Base-by-base conservation (phyloP, 1,140 invertebrate genomes). In the Babylonia areolata region DNA sequence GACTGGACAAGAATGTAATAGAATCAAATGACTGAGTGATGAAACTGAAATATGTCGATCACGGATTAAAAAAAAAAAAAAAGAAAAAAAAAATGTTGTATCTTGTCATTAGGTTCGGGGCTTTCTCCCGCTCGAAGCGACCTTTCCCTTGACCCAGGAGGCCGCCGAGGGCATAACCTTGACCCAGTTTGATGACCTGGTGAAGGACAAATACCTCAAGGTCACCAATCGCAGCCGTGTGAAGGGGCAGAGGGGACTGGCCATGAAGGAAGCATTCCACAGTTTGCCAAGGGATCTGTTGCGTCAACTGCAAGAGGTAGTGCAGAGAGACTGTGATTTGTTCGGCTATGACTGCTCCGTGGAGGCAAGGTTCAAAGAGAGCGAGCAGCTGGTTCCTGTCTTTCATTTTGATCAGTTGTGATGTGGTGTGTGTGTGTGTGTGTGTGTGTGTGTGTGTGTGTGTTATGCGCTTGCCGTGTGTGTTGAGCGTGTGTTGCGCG, bases 331-430 rank as follows among this genome's bases (percentile, higher is more conserved):
- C 73, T 75, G 73, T 23, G 31, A 75, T 75, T 39, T 75, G 33
- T 75, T 75, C 73, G 73, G 37, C 33, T 75, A 75, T 39, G 31
- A 33, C 9, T 75, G 73, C 35, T n/a, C 33, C 73, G 73, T 75
- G 3, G 73, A 75, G 9, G 23, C 28, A 23, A 35, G 33, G 31
- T 75, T 35, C 33, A 35, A 75, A 0, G n/a, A 37, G 15, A 37
- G 33, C 9, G 28, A 3, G 23, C 9, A 37, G 73, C 11, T 33
- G 73, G 33, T 0, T 15, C 33, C 33, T 33, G 33, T 75, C 28
- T 75, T 37, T 11, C 73, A 75, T 33, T 75, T 35, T 23, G 73
- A 75, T 39, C 33, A 37, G 17, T 33, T 75, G 3, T 75, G 15
- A 35, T 0, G 15, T 23, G 0, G 23, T 64, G 58, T 64, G 12